Base-by-base conservation (phyloP, 2,888 invertebrate genomes). In the Hartigia nigra region DNA sequence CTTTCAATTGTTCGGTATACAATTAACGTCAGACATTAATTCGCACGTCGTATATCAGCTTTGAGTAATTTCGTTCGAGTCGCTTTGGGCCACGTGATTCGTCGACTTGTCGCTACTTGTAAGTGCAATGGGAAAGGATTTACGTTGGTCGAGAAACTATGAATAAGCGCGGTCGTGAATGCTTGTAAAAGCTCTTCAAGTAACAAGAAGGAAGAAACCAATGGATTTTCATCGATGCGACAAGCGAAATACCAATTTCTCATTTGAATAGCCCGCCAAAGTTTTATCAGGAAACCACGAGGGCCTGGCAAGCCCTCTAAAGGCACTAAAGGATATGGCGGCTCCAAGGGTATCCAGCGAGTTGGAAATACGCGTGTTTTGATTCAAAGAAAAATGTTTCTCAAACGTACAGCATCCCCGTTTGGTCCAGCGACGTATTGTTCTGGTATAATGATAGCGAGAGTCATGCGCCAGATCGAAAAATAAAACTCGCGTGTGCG, bases 311-410 rank as follows among this genome's bases (percentile, higher is more conserved):
- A 23, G 23, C 55, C 9, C 55, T 55, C 55, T 55, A 23, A 55
- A 55, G 55, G 23, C 55, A 23, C 55, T 55, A 23, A 55, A 55
- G 55, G 23, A 55, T 23, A 55, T 55, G 55, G 23, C 55, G 55
- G 23, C 23, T 23, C 55, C 9, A 23, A 23, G 55, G 23, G 55
- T 55, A 55, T 23, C 9, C 72, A 72, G 31, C 72, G 31, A 35
- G 72, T 72, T 31, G 72, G 11, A 23, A 31, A 69, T 31, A 32
- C 76, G 36, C 31, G 69, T 76, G 69, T 76, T 70, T 78, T 76
- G 81, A 83, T 84, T 85, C 85, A 85, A 84, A 85, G 84, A 81
- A 78, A 78, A 75, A 77, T 77, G 76, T 82, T 79, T 81, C 79
- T 80, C 78, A 82, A 81, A 82, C 80, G 78, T 76, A 55, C 77